Conservation (phyloP, 1,140 invertebrate species). For the Lordiphosa collinella region DNA sequence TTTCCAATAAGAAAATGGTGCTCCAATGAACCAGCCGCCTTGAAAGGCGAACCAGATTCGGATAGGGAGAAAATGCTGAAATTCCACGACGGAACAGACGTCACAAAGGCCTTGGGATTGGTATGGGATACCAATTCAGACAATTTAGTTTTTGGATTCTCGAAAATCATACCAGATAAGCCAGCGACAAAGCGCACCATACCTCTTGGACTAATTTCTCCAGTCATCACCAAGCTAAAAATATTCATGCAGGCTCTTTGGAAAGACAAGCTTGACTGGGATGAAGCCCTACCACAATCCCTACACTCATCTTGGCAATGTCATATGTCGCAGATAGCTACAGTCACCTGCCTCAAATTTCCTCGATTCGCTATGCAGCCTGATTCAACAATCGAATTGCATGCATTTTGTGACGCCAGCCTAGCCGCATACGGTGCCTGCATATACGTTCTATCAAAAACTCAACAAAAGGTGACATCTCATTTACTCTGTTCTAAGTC, state of each 20-base stretch:
- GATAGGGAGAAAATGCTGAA: slow-evolving; percentile 14
- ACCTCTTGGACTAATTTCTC: not conserved
- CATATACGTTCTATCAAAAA: no score
- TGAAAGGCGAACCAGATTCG: slow-evolving; percentile 48
- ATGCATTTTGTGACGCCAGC: not conserved
- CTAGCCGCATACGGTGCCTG: not conserved
- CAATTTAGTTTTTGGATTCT: not conserved
- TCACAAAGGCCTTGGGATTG: slow-evolving; percentile 15
- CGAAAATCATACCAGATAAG: not conserved
- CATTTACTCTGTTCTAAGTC: no score
- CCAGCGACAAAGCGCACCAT: not conserved
- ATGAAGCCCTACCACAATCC: no score
- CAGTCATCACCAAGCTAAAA: not conserved
- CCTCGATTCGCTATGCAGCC: not conserved
- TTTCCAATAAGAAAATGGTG: no score
- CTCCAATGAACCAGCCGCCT: no score
- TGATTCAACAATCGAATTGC: not conserved
- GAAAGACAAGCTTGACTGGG: no score
- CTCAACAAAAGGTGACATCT: no score
- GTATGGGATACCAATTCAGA: no score
- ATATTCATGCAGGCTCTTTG: no score
- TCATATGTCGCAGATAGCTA: no score
- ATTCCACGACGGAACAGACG: slow-evolving; percentile 15
- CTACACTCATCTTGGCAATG: no score
- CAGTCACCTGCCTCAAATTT: no score